Base-by-base conservation (phyloP, 2,888 invertebrate species). In the Drosophila testacea region DNA sequence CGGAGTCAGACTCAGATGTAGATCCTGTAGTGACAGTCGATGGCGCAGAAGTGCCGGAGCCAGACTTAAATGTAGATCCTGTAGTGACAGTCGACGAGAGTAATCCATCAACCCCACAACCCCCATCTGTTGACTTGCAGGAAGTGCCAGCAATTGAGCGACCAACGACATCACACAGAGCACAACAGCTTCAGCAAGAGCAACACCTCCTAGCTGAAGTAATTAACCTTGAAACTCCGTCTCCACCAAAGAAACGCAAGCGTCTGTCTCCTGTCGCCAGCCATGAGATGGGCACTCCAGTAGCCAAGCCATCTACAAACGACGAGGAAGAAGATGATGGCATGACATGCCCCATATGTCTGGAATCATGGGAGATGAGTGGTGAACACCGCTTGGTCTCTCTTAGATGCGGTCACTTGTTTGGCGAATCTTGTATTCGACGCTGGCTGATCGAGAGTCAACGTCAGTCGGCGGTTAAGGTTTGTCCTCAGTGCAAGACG, bases 391-490 rank as follows among this genome's bases (percentile, higher is more conserved):
- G 98, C 57, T 93, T 98, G 3, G 96, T 96, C n/a, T 95, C 97
- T 0, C 93, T 99, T 7, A 95, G 95, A 88, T 99, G 99, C 92
- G 99, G 99, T 0, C 99, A 99, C 93, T 92, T 98, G 6, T 99
- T 98, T 92, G 99, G 99, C 0, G 93, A 95, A 0, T 94, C 94
- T 16, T 98, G 98, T 90, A 94, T 92, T 56, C 90, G 91, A 1
- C 92, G 92, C 69, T 94, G 93, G 93, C 66, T 93, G 3, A 48
- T 65, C 4, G 92, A 92, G 52, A 91, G 91, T 16, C 73, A 79
- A 5, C 83, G 88, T 0, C 91, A 91, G 57, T 89, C 91, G 1
- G 84, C 93, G 80, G 52, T 91, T 70, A 94, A 95, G 59, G 93
- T 94, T 0, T 98, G 98, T 91, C 98, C 98, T 0, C 96, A 97